Evolutionary conservation across 2,888 invertebrate genomes (phyloP), one percentile per base, ranked within the genome.

Genomic region (Dynastes maya): DNA sequence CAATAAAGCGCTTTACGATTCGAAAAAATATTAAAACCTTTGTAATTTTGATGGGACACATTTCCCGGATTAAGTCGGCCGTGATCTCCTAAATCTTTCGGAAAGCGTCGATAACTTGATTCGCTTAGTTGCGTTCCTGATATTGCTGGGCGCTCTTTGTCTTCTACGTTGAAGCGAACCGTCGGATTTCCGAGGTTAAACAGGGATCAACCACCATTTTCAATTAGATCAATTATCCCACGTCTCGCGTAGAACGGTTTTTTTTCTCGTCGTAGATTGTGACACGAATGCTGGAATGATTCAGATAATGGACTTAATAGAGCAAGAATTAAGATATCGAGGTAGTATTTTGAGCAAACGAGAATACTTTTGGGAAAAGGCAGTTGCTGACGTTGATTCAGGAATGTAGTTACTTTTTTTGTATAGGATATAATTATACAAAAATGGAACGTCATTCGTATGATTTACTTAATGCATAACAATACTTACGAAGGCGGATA

Each of bases 11-110:
- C 68, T 68, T 51, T 51, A 37, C 27, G 68, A 68, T 68, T 27
- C 51, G 51, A n/a, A 68, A 68, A 68, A 68, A 68, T 68, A 68
- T 51, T 68, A 68, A 68, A 68, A 68, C 68, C 68, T 27, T 68
- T 68, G 68, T 68, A 53, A 68, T 68, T 68, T 68, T 68, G 68
- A 49, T 68, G 68, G 13, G 68, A 51, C 68, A 51, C 68, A 51
- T 68, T 51, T 68, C 51, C 27, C 29, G 53, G 51, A 51, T 68
- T 51, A 40, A 51, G 68, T 16, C 6, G 40, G 40, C 2, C 45
- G 65, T 49, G 65, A 67, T 67, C 49, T 51, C 68, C 51, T 68
- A 68, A 68, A 68, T 51, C 68, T 68, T 68, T 27, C 68, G 51
- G 11, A 22, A 68, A 49, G 51, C 53, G 68, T 3, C 68, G 68